phyloP scores from a whole-genome alignment of 2,888 invertebrate species.

The Clepsis dumicolana region DNA sequence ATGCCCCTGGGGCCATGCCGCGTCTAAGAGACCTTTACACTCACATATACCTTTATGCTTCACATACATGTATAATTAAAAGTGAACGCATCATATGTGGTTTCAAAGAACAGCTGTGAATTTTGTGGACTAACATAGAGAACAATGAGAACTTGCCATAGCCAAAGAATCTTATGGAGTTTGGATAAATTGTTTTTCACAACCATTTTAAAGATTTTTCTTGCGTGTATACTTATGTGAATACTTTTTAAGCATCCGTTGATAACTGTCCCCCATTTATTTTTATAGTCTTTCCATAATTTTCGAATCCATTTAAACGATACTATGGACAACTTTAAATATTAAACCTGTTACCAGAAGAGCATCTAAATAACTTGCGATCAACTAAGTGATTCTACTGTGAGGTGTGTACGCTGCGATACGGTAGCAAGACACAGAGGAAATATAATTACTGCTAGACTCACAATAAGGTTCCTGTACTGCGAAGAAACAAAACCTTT shows the following conservation, averaged over 20 bases:
- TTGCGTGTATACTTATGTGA: too few species aligned
- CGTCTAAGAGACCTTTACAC: constrained; percentile 27
- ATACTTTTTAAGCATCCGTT: too few species aligned
- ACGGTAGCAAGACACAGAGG: not conserved
- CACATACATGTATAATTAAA: constrained; percentile 13
- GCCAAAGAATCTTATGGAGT: too few species aligned
- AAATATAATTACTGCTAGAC: constrained; percentile 3
- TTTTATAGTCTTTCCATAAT: too few species aligned
- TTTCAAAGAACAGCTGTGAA: not conserved
- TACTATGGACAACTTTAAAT: too few species aligned
- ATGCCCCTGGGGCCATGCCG: constrained; percentile 52
- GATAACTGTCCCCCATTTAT: too few species aligned
- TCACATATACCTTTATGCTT: not conserved
- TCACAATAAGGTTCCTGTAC: not conserved
- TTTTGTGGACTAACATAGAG: not conserved
- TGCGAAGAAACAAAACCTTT: not conserved
- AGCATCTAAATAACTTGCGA: not conserved
- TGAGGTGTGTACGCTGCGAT: not conserved
- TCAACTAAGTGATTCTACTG: not conserved
- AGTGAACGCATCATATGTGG: constrained; percentile 1
- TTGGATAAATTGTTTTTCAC: too few species aligned
- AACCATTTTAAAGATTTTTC: too few species aligned
- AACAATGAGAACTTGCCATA: not conserved
- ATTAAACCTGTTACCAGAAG: too few species aligned
- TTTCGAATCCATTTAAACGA: not conserved